A percentile compares a stretch with the other conserved stretches of the same genome.
Conservation (phyloP, 2,888 invertebrate genomes). For the Platerodrilus igneus region DNA sequence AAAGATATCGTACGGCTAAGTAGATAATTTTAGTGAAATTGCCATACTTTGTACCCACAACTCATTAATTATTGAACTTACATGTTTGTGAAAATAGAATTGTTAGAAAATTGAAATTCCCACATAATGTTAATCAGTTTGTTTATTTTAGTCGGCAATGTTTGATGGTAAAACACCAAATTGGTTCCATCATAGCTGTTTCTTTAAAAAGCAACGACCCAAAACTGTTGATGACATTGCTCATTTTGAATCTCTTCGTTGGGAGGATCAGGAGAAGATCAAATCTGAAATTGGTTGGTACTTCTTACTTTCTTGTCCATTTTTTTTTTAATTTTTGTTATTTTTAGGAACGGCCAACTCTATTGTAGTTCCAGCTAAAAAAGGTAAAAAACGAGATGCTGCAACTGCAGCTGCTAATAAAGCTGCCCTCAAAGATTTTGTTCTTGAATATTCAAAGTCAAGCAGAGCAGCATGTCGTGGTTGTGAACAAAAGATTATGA, state of each 20-base stretch:
- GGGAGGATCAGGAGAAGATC: conserved; percentile 80
- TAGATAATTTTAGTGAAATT: too few species aligned
- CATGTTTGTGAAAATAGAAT: background rate
- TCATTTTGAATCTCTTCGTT: conserved; percentile 71
- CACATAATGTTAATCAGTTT: background rate
- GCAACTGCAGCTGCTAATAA: conserved; percentile 34
- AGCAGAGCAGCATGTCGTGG: conserved; percentile 73
- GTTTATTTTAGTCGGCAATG: conserved; percentile 65
- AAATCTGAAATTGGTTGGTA: conserved; percentile 62
- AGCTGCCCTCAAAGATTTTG: conserved; percentile 60
- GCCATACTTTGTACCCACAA: too few species aligned
- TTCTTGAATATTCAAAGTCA: conserved; percentile 82
- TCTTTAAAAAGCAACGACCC: conserved; percentile 78
- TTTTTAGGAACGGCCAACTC: conserved; percentile 39
- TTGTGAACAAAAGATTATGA: conserved; percentile 80
- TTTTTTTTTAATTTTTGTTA: conserved; percentile 3
- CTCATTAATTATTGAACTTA: too few species aligned
- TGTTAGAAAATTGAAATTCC: background rate
- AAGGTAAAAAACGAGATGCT: conserved; percentile 48
- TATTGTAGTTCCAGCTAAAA: conserved; percentile 48
- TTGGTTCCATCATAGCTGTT: conserved; percentile 87
- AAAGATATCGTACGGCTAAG: too few species aligned
- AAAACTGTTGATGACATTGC: conserved; percentile 70
- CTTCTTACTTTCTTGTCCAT: background rate
- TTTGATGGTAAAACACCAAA: conserved; percentile 82